A percentile compares a stretch with the other conserved stretches of the same genome.
Conservation (phyloP, 2,113 vertebrate species). For the Eupsittula cactorum region DNA sequence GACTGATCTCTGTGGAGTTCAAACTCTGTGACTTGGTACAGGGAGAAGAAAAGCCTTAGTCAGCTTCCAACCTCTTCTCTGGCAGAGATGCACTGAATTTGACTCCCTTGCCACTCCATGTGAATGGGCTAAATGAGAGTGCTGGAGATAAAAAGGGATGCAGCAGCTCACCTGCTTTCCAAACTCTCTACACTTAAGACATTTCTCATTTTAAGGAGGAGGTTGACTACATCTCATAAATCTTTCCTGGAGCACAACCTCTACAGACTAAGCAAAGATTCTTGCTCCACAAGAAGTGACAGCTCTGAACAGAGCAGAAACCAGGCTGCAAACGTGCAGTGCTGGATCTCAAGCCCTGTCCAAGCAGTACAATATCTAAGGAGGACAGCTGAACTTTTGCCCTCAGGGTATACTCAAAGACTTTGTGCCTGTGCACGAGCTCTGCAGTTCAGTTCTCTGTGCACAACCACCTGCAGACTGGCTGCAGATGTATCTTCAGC, state of each 20-base stretch:
- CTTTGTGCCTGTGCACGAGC: neutral
- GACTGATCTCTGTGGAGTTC: neutral
- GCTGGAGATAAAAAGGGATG: neutral
- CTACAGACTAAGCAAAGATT: neutral
- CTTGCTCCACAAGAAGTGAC: neutral
- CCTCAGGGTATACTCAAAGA: neutral
- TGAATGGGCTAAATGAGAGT: neutral
- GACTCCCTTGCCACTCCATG: rapidly evolving
- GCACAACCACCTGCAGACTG: rapidly evolving
- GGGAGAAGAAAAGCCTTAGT: neutral
- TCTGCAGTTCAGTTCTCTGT: neutral
- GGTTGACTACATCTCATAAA: neutral
- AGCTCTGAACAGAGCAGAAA: neutral
- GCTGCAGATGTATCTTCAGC: neutral
- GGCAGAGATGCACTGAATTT: neutral
- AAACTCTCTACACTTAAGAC: neutral
- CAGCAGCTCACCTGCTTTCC: neutral
- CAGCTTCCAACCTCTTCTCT: neutral
- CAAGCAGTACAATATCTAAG: neutral
- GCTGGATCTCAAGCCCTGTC: neutral
- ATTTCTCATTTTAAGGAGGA: neutral
- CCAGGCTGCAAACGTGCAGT: neutral
- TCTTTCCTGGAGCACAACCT: neutral
- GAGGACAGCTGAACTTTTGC: neutral
- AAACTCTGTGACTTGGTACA: neutral